phyloP scores from a whole-genome alignment of 1,140 invertebrate species.

The Aporrectodea caliginosa region DNA sequence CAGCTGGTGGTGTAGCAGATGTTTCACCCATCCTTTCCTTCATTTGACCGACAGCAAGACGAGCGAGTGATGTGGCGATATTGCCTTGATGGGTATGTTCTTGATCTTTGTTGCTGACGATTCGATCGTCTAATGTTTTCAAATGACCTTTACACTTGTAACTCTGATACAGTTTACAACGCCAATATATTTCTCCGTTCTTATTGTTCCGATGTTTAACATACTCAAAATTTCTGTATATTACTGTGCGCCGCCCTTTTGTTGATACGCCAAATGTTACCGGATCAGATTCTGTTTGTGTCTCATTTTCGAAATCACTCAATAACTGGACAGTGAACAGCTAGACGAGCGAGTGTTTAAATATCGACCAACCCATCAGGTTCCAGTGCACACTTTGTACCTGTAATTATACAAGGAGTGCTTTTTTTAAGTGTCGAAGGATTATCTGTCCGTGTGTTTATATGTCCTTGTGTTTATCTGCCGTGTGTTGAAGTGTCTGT shows the following conservation, averaged over 20 bases:
- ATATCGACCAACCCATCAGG: no score
- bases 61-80: background rate
- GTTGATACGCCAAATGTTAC: background rate
- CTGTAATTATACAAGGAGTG: no score
- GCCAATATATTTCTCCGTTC: background rate
- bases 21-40: background rate
- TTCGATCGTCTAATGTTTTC: background rate
- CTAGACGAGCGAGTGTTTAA: no score
- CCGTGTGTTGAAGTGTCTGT: no score
- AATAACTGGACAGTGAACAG: no score
- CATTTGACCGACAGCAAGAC: background rate
- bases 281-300: no score
- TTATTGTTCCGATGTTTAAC: background rate
- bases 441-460: no score
- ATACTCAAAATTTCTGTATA: background rate
- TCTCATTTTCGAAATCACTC: no score
- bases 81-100: conserved; percentile 9
- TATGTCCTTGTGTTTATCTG: no score
- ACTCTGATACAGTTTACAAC: background rate
- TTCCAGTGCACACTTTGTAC: no score
- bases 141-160: background rate
- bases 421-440: no score
- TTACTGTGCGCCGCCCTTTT: background rate
- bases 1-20: background rate
- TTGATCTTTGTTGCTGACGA: background rate